Evolutionary conservation across 2,888 invertebrate species (phyloP).

Genomic region (Tupiocoris notatus): DNA sequence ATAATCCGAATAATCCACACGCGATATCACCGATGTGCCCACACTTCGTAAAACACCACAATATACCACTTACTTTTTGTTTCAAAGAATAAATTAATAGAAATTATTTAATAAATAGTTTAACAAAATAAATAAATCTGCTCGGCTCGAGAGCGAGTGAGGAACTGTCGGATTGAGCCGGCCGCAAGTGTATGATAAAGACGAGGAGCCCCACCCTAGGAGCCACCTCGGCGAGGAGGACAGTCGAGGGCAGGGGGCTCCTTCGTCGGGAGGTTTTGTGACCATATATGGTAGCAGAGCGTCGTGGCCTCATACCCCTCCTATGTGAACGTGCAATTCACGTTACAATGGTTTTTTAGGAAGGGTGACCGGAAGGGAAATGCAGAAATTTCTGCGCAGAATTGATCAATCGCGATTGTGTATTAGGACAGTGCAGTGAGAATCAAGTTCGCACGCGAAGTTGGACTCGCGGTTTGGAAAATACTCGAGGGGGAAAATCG

Average conservation of each 20-base stretch:
- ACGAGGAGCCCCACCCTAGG: slow-evolving; percentile 36
- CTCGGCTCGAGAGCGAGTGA: slow-evolving; percentile 32
- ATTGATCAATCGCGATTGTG: background rate
- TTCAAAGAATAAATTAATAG: slow-evolving; percentile 15
- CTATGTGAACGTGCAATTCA: background rate
- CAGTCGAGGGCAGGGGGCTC: slow-evolving; percentile 58
- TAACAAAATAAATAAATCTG: slow-evolving; percentile 4
- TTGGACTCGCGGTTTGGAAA: too few relatives aligned
- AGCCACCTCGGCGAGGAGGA: slow-evolving; percentile 54
- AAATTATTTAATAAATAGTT: slow-evolving; percentile 33
- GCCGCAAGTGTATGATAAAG: slow-evolving; percentile 40
- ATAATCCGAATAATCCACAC: background rate
- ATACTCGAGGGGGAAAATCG: too few relatives aligned
- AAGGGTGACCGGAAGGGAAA: background rate
- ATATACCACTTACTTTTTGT: slow-evolving; percentile 21
- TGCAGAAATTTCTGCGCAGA: background rate
- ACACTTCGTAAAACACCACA: slow-evolving; percentile 25
- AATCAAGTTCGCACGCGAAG: too few relatives aligned
- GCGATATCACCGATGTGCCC: background rate
- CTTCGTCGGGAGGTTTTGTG: slow-evolving; percentile 60
- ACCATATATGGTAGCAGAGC: slow-evolving; percentile 70
- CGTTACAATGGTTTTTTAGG: too few relatives aligned
- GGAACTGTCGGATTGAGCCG: slow-evolving; percentile 46
- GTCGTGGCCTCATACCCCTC: slow-evolving; percentile 5
- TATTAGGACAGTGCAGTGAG: too few relatives aligned